Evolutionary conservation across 1,140 invertebrate species (phyloP), one percentile per base, ranked within the genome.

Genomic region (Anoplophora glabripennis): DNA sequence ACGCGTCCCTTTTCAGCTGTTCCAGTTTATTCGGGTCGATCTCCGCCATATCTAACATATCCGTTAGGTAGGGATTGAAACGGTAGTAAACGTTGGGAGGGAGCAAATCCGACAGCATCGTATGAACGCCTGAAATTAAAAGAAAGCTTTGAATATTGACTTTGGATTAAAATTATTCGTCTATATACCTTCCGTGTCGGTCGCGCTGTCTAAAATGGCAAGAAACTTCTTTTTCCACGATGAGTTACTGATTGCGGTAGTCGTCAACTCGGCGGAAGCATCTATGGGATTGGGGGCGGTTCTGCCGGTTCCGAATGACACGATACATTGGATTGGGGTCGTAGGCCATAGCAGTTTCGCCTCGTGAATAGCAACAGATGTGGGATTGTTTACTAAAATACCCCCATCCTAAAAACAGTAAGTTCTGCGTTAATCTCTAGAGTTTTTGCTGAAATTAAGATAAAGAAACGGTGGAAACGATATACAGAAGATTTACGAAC

Each of bases 331-430:
- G 38, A 96, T 80, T 0, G 81, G 77, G 65, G 83, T 84, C 53
- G 87, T 80, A 1, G 93, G 93, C 90, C 93, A 98, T 7, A 98
- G 74, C 34, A 89, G 81, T 68, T 85, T 86, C 0, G 90, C 88
- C 78, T 98, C 95, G 67, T 96, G 92, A 33, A 98, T 81, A 0
- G 90, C 95, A 1, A 97, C 84, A 1, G 90, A 89, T 10, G 92
- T 89, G 1, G 94, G 94, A 78, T 97, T 97, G 78, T 98, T 97
- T 0, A 89, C 86, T 71, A 96, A 76, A 65, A 96, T 85, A 33
- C 94, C 94, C 66, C 88, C 90, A 79, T 92, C 90, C 86, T 89
- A 69, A 61, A 69, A 66, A 70, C 67, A 34, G 11, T 17, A 34
- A 2, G 21, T 28, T 28, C 5, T 2, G 21, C 5, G 21, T 28